Conservation (phyloP, 2,113 vertebrate species). For the Etia nguti region DNA sequence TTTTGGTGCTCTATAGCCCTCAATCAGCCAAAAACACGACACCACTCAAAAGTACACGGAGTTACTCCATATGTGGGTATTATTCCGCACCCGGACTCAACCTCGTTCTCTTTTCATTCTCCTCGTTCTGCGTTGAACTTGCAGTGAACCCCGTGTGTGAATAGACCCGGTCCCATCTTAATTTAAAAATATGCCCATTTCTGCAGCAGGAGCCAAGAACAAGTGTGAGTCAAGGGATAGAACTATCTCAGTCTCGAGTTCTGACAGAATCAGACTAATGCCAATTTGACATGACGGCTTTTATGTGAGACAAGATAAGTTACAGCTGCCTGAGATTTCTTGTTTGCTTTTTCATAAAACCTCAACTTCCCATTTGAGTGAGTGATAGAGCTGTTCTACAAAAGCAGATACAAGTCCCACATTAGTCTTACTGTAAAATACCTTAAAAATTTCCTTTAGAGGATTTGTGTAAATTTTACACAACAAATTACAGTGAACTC, state of each 20-base stretch:
- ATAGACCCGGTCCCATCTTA: background rate
- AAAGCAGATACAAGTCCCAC: background rate
- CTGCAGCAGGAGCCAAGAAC: background rate
- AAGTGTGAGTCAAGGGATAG: background rate
- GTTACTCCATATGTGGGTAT: background rate
- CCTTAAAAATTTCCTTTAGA: background rate
- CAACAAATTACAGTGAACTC: background rate
- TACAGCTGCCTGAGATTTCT: background rate
- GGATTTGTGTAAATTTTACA: background rate
- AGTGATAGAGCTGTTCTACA: background rate
- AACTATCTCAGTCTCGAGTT: background rate
- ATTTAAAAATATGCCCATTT: background rate
- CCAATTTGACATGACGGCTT: background rate
- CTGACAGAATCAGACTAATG: background rate
- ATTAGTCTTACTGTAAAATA: background rate
- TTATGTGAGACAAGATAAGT: background rate
- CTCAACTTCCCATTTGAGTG: accelerated
- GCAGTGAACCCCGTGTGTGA: background rate
- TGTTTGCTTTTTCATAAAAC: background rate
- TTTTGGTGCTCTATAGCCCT: background rate
- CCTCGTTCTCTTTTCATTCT: background rate
- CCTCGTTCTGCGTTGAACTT: background rate
- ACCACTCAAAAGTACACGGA: background rate
- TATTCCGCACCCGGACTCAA: background rate
- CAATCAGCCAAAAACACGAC: background rate